Evolutionary conservation across 2,797 vertebrate genomes (phyloP).

Genomic region (Tadarida brasiliensis): DNA sequence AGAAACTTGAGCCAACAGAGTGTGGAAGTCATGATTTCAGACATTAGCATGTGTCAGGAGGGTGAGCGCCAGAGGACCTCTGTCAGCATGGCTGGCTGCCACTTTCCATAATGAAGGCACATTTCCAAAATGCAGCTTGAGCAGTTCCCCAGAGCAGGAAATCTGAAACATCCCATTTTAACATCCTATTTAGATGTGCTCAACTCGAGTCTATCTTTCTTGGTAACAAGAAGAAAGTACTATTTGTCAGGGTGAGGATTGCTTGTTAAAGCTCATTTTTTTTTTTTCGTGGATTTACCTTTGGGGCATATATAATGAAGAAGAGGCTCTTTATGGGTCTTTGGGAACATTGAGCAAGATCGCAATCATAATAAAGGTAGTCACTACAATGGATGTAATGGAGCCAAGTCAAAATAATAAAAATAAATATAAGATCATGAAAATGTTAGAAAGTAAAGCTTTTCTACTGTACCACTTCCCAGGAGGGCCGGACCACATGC

Average conservation of each 20-base stretch:
- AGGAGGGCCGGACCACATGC: not conserved
- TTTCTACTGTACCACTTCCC: not conserved
- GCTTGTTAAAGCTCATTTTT: conserved; percentile 62
- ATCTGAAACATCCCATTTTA: conserved; percentile 18
- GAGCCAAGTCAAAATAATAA: conserved; percentile 43
- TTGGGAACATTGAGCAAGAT: not conserved
- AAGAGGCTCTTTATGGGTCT: not conserved
- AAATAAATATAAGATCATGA: conserved; percentile 34
- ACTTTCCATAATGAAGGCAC: conserved; percentile 25
- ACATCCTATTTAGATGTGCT: conserved; percentile 2
- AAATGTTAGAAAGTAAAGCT: conserved; percentile 3
- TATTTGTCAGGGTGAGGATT: not conserved
- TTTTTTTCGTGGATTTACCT: conserved; percentile 50
- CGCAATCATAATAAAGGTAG: not conserved
- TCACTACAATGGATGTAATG: not conserved
- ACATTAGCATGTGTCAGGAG: not conserved
- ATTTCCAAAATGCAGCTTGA: conserved; percentile 17
- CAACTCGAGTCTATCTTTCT: not conserved
- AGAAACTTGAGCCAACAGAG: not conserved
- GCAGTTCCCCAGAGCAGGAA: not conserved
- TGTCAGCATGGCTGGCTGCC: not conserved
- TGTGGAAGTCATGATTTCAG: not conserved
- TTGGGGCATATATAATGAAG: not conserved
- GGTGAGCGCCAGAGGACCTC: not conserved
- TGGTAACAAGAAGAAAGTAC: conserved; percentile 49